phyloP scores from a whole-genome alignment of 2,888 invertebrate genomes.

The Drosophila prolongata region DNA sequence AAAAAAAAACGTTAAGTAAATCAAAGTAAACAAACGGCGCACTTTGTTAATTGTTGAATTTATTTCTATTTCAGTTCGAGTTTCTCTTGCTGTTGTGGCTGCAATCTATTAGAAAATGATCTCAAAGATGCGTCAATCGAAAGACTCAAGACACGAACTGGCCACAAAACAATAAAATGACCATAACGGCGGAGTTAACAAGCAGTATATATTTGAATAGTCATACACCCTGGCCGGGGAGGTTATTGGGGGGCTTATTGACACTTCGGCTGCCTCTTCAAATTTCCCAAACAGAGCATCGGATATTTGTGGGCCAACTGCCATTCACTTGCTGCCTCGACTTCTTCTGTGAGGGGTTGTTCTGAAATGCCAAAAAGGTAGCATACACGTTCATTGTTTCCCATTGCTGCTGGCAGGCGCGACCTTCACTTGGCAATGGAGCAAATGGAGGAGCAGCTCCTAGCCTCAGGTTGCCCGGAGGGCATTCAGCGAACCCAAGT shows the following conservation, averaged over 20 bases:
- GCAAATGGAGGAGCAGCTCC: conserved; percentile 46
- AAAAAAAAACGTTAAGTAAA: conserved; percentile 61
- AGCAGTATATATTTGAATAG: conserved; percentile 45
- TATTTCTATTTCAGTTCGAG: conserved; percentile 31
- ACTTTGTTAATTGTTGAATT: conserved; percentile 69
- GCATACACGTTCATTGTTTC: conserved; percentile 46
- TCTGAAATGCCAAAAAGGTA: conserved; percentile 66
- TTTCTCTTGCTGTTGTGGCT: conserved; percentile 12
- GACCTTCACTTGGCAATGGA: conserved; percentile 72
- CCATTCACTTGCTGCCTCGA: conserved; percentile 30
- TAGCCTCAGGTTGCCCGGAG: conserved; percentile 60
- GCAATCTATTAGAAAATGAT: conserved; percentile 55
- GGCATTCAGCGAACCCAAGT: conserved; percentile 46
- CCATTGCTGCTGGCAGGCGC: conserved; percentile 6
- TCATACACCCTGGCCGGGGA: background rate
- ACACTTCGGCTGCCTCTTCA: conserved; percentile 16
- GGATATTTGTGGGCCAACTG: conserved; percentile 17
- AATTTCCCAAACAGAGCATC: conserved; percentile 25
- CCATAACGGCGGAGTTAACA: conserved; percentile 18
- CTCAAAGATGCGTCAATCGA: conserved; percentile 57
- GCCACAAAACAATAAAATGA: conserved; percentile 30
- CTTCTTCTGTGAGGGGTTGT: conserved; percentile 41
- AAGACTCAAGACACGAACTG: conserved; percentile 76
- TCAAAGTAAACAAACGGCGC: conserved; percentile 63
- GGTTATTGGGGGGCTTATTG: conserved; percentile 4